phyloP scores from a whole-genome alignment of 1,140 invertebrate species.

The Apocrypta bakeri region DNA sequence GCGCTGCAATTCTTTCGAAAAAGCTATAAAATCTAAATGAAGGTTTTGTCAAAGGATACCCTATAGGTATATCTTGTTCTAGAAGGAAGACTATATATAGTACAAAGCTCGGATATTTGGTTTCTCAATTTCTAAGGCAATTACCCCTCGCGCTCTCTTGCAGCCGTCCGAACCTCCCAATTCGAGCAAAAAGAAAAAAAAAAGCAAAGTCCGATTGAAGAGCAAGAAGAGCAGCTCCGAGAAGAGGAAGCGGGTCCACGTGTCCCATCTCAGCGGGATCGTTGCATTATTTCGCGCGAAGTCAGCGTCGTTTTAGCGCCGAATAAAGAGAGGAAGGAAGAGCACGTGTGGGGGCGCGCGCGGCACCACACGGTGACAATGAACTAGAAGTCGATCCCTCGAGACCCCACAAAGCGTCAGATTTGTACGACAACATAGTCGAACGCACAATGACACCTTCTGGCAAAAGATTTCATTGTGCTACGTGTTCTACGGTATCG shows the following conservation, averaged over 20 bases:
- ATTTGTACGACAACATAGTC: conserved; percentile 57
- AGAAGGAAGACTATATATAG: not conserved
- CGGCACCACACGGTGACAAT: conserved; percentile 55
- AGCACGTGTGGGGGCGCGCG: conserved; percentile 44
- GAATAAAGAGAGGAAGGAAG: conserved; percentile 18
- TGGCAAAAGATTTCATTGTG: not conserved
- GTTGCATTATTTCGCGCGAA: not conserved
- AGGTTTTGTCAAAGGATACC: not conserved
- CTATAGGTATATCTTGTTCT: not conserved
- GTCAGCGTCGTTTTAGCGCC: not conserved
- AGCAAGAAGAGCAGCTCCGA: not conserved
- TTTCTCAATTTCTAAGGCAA: not conserved
- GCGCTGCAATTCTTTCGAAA: not conserved
- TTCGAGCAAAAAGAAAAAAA: not conserved
- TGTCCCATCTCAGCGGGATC: not conserved
- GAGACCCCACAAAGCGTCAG: conserved; percentile 55
- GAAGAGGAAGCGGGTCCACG: not conserved
- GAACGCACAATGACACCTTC: not conserved
- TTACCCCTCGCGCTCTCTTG: not conserved
- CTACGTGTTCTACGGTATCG: too few species aligned
- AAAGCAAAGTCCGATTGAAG: not conserved
- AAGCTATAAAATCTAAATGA: not conserved
- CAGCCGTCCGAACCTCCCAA: not conserved
- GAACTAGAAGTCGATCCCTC: conserved; percentile 31
- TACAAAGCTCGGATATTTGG: conserved; percentile 2